These are phyloP conservation scores for Myrmophylax atrothorax DNA, from an alignment of 2,113 vertebrate genomes.

Conservation along the genomic window DNA sequence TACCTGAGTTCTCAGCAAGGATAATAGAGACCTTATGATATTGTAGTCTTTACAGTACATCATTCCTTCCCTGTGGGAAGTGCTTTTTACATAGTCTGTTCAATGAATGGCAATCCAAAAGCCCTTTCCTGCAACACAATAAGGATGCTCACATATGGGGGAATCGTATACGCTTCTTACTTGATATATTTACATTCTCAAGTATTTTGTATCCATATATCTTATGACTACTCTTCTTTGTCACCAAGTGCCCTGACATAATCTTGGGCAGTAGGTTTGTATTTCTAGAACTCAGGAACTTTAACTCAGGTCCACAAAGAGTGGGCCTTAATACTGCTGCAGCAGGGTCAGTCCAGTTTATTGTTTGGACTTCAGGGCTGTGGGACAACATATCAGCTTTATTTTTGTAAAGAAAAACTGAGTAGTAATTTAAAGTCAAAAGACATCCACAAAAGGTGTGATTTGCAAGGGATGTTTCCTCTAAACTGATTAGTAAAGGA, in stretches of 20 bases:
- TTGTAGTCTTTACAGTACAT: background rate
- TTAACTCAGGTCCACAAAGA: background rate
- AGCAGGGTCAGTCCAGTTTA: background rate
- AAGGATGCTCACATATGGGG: background rate
- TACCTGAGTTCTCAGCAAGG: conserved; percentile 55
- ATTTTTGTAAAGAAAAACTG: background rate
- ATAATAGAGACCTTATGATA: background rate
- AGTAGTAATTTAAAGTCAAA: background rate
- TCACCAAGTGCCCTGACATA: background rate
- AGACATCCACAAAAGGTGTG: background rate
- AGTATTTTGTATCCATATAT: background rate
- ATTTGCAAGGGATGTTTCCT: background rate
- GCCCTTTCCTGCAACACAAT: background rate
- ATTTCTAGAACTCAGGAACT: background rate
- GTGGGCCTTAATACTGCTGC: background rate
- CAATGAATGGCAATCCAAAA: background rate
- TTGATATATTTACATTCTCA: background rate
- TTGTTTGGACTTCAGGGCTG: background rate
- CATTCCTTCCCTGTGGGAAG: background rate
- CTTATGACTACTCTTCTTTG: background rate
- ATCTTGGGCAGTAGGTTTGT: background rate
- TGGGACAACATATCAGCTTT: background rate
- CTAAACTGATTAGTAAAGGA: background rate
- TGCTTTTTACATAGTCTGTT: background rate
- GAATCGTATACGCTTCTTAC: background rate